phyloP scores from a whole-genome alignment of 2,888 invertebrate genomes.

The Nowickia ferox region DNA sequence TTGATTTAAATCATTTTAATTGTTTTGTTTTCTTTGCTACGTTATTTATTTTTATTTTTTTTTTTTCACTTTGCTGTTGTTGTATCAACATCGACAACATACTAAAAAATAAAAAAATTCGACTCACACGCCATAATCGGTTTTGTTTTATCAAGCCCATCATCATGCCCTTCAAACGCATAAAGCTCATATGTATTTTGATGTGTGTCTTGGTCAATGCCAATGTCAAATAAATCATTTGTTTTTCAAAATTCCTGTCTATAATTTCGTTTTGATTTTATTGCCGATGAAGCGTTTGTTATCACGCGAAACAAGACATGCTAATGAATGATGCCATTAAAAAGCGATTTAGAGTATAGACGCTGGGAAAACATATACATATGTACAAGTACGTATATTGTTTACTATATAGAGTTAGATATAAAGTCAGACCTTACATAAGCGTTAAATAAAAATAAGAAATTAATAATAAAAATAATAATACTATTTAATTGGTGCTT shows the following conservation, averaged over 20 bases:
- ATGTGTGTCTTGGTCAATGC: slow-evolving; percentile 77
- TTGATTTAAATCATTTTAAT: slow-evolving; percentile 54
- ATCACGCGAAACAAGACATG: slow-evolving; percentile 31
- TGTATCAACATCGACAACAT: slow-evolving; percentile 20
- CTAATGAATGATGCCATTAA: neutral
- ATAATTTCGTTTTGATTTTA: slow-evolving; percentile 18
- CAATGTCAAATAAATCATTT: slow-evolving; percentile 77
- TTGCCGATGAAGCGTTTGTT: slow-evolving; percentile 10
- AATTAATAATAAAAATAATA: no score
- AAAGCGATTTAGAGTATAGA: slow-evolving; percentile 9
- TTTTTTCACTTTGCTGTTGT: slow-evolving; percentile 5
- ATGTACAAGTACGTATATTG: no score
- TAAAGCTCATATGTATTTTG: slow-evolving; percentile 15
- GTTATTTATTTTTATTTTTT: neutral
- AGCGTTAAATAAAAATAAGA: no score
- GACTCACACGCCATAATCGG: slow-evolving; percentile 54
- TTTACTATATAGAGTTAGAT: no score
- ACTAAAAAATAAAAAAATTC: slow-evolving; percentile 20
- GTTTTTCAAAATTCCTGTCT: slow-evolving; percentile 13
- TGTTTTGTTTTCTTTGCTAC: slow-evolving; percentile 9
- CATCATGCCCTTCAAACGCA: slow-evolving; percentile 35
- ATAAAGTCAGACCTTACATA: no score
- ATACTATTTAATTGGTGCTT: no score
- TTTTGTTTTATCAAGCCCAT: slow-evolving; percentile 37
- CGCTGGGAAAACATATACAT: neutral